Evolutionary conservation across 35 echinoderm and acorn worm genomes (phyloP), one percentile per base, ranked within the genome.

Genomic region (Holothuria glaberrima): DNA sequence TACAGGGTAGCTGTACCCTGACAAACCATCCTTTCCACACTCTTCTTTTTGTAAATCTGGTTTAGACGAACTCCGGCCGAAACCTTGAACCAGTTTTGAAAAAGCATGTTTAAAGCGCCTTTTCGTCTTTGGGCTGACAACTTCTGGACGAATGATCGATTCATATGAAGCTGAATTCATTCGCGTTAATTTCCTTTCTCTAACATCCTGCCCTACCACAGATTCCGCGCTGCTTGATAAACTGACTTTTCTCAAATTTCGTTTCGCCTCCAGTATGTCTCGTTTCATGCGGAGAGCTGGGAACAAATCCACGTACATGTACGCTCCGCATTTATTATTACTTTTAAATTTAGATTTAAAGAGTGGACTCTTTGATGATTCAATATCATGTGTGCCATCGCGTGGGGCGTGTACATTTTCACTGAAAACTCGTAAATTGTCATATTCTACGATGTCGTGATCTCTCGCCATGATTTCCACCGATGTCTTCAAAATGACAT

Each of bases 211-310:
- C 25, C 66, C 66, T 7, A 75, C 16, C 9, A 75, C 71, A 41
- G 71, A 75, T 38, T 75, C 71, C 16, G 71, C 71, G 33, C 71
- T 75, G 34, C 71, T 75, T n/a, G 71, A 75, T 20, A 75, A n/a
- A 38, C 71, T n/a, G 34, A 75, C 71, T 75, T 75, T 75, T 17
- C 71, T 75, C 71, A 75, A 45, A 38, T 75, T 75, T 41, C 33
- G 6, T 38, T 38, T 75, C 31, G 71, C 71, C 17, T 75, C 71
- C 31, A 41, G 12, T 16, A 75, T 75, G 34, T 75, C 71, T 21
- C 71, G 32, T 21, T 75, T 75, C 71, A 75, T 75, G 4, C 71
- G 20, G 5, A 75, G 9, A 75, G 22, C 41, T 3, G 71, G 71
- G 20, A 75, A 75, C 9, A 75, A 38, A 41, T 75, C 71, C 33